Conservation (phyloP, 2,888 invertebrate species). For the Sipha maydis region DNA sequence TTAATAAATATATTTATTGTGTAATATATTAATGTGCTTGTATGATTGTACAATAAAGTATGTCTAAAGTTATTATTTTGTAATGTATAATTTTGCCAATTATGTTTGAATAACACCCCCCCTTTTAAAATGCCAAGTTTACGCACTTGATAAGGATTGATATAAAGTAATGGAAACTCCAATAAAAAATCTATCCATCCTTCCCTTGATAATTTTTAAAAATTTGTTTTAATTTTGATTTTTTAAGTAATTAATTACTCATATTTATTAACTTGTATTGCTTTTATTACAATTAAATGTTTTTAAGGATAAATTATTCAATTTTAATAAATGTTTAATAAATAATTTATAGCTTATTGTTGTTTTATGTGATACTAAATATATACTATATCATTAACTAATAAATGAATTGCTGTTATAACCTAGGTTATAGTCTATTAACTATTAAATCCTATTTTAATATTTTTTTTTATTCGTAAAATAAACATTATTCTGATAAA, state of each 20-base stretch:
- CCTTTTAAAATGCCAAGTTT: too few species aligned
- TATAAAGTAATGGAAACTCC: too few species aligned
- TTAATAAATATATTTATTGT: too few species aligned
- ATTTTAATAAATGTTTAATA: not conserved
- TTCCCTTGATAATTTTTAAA: too few species aligned
- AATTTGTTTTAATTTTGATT: not conserved
- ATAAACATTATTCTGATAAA: not conserved
- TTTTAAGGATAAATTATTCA: not conserved
- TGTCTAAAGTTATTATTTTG: too few species aligned
- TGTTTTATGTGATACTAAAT: not conserved
- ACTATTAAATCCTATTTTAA: not conserved
- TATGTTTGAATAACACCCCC: too few species aligned
- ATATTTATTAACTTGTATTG: not conserved
- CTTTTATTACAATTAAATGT: not conserved
- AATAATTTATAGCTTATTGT: too few species aligned
- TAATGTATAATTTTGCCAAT: too few species aligned
- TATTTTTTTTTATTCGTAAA: slow-evolving; percentile 4
- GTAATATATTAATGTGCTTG: too few species aligned
- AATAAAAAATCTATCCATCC: too few species aligned
- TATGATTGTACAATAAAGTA: too few species aligned
- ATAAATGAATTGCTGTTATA: slow-evolving; percentile 26
- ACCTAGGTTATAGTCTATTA: slow-evolving; percentile 26
- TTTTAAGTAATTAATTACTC: not conserved
- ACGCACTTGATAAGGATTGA: too few species aligned
- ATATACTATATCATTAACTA: slow-evolving; percentile 33